Evolutionary conservation across 2,797 vertebrate genomes (phyloP), one percentile per base, ranked within the genome.

Genomic region (Anableps anableps): DNA sequence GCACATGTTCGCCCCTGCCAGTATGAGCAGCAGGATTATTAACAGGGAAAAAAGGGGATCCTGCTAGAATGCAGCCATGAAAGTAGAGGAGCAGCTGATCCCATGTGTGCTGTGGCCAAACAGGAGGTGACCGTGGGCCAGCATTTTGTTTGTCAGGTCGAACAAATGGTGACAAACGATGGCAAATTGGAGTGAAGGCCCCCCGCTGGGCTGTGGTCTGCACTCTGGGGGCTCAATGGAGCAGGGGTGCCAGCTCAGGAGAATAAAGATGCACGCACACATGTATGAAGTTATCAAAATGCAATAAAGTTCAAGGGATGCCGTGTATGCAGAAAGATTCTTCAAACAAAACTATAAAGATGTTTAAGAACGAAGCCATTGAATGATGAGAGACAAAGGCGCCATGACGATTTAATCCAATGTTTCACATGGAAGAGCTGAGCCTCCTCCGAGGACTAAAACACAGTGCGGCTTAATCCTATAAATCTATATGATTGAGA

Each of bases 161-260:
- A 93, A 95, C 93, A 95, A 96, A 94, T 93, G 94, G 93, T 94
- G 95, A 95, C 94, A 95, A 95, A 96, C 93, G 95, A 95, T 92
- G 86, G 94, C 95, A 96, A 96, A 96, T 95, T 95, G 95, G 89
- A 94, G 87, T 91, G 94, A 96, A 95, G 91, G 92, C 95, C 90
- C 89, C 95, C 93, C 60, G 94, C 89, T 83, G 94, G 89, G 94
- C 92, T 79, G 85, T 93, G 93, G 94, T 92, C 92, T 90, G 80
- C 86, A 79, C 76, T 74, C 80, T 16, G 88, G 86, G 90, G 86
- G 85, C 84, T 90, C 89, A 88, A 85, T 81, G 70, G 88, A 91
- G 76, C 78, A 91, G 81, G 89, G 92, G 88, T 90, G 83, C 88
- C 55, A 83, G 83, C 81, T 70, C 2, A 75, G 76, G 88, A 91